Percentiles rank a stretch among this genome's conserved stretches.
Conservation (phyloP, 1,140 invertebrate species). For the Temnothorax longispinosus region DNA sequence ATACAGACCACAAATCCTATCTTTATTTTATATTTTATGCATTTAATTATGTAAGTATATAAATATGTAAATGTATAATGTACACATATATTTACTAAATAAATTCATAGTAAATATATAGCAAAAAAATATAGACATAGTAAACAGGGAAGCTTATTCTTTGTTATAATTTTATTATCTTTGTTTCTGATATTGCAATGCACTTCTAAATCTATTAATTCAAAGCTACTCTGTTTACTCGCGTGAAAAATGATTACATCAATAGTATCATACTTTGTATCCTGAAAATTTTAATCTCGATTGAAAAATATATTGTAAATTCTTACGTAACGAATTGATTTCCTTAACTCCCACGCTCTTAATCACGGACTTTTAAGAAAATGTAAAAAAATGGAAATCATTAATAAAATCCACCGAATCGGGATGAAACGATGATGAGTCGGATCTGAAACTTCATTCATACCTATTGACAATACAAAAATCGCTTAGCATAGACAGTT, state of each 20-base stretch:
- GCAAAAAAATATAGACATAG: neutral
- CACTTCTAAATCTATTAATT: neutral
- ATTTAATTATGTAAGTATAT: constrained; percentile 4
- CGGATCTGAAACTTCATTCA: constrained; percentile 6
- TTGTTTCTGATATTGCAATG: neutral
- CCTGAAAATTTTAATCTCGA: constrained; percentile 4
- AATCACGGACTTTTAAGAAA: neutral
- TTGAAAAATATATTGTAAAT: constrained; percentile 34
- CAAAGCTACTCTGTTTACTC: constrained; percentile 6
- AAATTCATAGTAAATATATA: neutral
- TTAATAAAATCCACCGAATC: neutral
- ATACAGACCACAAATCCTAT: neutral
- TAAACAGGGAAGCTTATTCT: neutral
- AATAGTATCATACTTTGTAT: constrained; percentile 1
- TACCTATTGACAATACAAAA: constrained; percentile 9
- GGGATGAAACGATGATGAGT: neutral
- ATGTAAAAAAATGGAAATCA: no score
- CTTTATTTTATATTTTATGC: neutral
- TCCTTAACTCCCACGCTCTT: neutral
- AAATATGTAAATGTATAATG: constrained; percentile 25
- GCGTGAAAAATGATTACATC: neutral
- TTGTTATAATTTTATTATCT: neutral
- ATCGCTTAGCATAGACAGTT: constrained; percentile 73
- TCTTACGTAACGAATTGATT: neutral
- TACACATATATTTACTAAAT: neutral